A percentile compares a stretch with the other conserved stretches of the same genome.
Evolutionary conservation across 2,113 vertebrate genomes (phyloP).

Genomic region (Ictidomys tridecemlineatus): DNA sequence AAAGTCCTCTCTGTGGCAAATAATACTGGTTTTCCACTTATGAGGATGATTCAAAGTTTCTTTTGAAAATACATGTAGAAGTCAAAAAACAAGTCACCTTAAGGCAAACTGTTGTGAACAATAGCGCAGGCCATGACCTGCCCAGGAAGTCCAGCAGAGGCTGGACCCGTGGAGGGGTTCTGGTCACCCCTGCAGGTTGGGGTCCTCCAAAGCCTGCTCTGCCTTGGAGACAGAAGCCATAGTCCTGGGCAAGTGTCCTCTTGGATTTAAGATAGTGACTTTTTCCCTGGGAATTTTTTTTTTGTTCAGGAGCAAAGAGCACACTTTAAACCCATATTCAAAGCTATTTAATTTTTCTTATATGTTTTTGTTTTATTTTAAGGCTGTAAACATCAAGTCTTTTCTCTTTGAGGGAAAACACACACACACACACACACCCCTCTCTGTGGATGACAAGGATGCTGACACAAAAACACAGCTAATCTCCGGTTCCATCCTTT

Average conservation of each 20-base stretch:
- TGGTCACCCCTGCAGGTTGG: too few relatives aligned
- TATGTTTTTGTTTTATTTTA: background rate
- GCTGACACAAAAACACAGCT: background rate
- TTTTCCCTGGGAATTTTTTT: background rate
- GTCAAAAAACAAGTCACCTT: background rate
- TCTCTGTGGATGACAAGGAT: background rate
- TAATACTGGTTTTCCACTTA: background rate
- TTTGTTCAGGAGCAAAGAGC: background rate
- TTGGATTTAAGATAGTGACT: background rate
- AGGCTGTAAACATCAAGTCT: background rate
- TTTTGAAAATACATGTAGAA: background rate
- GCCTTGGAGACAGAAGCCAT: background rate
- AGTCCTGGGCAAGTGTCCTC: background rate
- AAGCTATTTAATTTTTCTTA: background rate
- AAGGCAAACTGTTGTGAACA: background rate
- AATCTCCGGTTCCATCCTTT: background rate
- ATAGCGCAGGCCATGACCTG: background rate
- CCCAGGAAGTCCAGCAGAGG: too few relatives aligned
- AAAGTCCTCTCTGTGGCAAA: background rate
- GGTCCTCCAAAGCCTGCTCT: background rate
- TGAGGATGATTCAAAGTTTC: background rate
- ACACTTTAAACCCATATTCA: background rate
- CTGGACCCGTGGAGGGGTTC: too few relatives aligned
- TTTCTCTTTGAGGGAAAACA: background rate
- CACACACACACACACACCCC: background rate